These are phyloP conservation scores for Hafferia zeledoni DNA, from an alignment of 2,797 vertebrate species.

Conservation along the genomic window DNA sequence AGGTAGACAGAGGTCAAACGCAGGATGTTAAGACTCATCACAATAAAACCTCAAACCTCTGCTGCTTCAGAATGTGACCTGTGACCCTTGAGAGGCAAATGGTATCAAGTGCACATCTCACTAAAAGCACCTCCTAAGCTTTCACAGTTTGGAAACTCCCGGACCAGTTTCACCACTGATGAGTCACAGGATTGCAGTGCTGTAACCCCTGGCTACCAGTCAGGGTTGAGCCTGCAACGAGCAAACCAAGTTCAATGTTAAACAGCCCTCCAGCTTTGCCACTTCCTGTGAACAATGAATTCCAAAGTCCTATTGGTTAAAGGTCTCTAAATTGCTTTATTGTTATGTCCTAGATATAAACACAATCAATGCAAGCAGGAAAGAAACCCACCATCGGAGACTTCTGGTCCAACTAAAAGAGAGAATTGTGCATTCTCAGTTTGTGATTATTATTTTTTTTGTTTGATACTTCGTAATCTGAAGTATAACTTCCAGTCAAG, in stretches of 20 bases:
- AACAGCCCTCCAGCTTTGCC: not conserved
- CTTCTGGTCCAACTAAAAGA: not conserved
- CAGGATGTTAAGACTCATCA: slow-evolving; percentile 31
- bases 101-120: not conserved
- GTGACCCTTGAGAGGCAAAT: slow-evolving; percentile 19
- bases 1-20: not conserved
- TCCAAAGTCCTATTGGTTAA: slow-evolving; percentile 5
- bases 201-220: not conserved
- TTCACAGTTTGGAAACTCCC: slow-evolving; percentile 38
- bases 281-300: slow-evolving; percentile 23
- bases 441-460: not conserved
- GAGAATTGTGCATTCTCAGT: not conserved
- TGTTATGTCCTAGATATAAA: not conserved
- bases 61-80: slow-evolving; percentile 40
- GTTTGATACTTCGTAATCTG: not conserved
- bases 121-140: slow-evolving; percentile 21
- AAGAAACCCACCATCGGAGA: not conserved
- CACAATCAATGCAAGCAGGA: not conserved
- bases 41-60: slow-evolving; percentile 44
- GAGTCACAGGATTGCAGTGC: not conserved
- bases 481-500: slow-evolving; percentile 6
- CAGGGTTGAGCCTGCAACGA: not conserved
- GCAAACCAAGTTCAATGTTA: slow-evolving; percentile 32
- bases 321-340: slow-evolving; percentile 12
- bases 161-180: not conserved